Evolutionary conservation across 2,797 vertebrate genomes (phyloP).

Genomic region (Lacerta viridis): DNA sequence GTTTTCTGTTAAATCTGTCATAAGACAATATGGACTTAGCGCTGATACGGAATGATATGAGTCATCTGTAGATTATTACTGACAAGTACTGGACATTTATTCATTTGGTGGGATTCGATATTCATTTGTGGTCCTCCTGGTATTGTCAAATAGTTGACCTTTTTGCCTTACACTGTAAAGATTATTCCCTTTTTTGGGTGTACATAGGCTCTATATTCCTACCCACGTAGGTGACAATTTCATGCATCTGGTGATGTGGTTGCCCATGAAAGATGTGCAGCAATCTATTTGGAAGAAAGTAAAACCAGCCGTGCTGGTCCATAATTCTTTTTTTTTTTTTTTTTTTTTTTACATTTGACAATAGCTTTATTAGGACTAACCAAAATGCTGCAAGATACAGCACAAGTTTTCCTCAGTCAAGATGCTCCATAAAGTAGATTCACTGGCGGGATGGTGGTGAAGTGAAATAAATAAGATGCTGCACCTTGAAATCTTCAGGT

Average conservation of each 20-base stretch:
- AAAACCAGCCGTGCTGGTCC: too few relatives aligned
- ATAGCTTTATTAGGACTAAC: not conserved
- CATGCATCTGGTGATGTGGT: not conserved
- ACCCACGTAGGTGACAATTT: too few relatives aligned
- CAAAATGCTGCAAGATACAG: not conserved
- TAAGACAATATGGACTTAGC: slow-evolving; percentile 21
- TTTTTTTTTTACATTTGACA: too few relatives aligned
- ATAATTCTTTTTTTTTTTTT: too few relatives aligned
- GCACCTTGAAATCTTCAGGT: too few relatives aligned
- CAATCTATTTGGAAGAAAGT: too few relatives aligned
- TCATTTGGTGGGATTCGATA: not conserved
- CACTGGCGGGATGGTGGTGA: too few relatives aligned
- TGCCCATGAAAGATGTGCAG: not conserved
- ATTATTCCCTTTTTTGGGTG: not conserved
- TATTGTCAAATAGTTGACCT: not conserved
- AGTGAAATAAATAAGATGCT: too few relatives aligned
- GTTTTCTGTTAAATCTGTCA: slow-evolving; percentile 24
- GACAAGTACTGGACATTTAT: not conserved
- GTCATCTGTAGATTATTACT: not conserved
- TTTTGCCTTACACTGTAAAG: not conserved
- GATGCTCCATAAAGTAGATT: too few relatives aligned
- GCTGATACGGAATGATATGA: slow-evolving; percentile 7
- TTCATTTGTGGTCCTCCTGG: not conserved
- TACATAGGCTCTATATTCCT: too few relatives aligned
- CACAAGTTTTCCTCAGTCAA: not conserved